phyloP scores from a whole-genome alignment of 1,140 invertebrate genomes.

The Nebria ingens region DNA sequence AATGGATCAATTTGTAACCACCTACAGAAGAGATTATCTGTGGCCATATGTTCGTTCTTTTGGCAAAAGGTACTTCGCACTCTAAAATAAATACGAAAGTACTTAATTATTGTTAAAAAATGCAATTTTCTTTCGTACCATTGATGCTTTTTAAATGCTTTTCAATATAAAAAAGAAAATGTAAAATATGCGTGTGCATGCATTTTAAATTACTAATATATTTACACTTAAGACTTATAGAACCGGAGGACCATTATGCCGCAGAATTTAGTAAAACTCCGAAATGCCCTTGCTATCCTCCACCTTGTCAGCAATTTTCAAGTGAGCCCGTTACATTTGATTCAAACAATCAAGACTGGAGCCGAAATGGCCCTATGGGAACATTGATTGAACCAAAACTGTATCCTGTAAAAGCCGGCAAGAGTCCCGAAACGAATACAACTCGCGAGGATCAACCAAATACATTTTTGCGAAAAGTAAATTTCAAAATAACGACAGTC shows the following conservation, averaged over 20 bases:
- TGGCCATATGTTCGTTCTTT: conserved; percentile 39
- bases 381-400: conserved; percentile 45
- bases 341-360: conserved; percentile 32
- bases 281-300: conserved; percentile 34
- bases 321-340: conserved; percentile 11
- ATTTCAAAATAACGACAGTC: neutral
- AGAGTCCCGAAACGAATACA: conserved; percentile 37
- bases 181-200: no score
- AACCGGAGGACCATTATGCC: conserved; percentile 17
- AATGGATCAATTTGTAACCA: conserved; percentile 44
- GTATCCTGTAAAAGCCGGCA: conserved; percentile 40
- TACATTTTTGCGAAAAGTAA: conserved; percentile 43
- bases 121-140: neutral
- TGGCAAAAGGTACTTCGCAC: conserved; percentile 35
- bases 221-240: neutral
- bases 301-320: conserved; percentile 27
- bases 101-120: conserved; percentile 4
- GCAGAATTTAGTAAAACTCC: conserved; percentile 28
- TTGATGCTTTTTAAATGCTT: neutral
- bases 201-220: no score
- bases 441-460: conserved; percentile 41
- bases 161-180: neutral
- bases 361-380: conserved; percentile 38
- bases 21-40: conserved; percentile 45
- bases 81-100: neutral